Evolutionary conservation across 2,888 invertebrate genomes (phyloP).

Genomic region (Encarsia formosa): DNA sequence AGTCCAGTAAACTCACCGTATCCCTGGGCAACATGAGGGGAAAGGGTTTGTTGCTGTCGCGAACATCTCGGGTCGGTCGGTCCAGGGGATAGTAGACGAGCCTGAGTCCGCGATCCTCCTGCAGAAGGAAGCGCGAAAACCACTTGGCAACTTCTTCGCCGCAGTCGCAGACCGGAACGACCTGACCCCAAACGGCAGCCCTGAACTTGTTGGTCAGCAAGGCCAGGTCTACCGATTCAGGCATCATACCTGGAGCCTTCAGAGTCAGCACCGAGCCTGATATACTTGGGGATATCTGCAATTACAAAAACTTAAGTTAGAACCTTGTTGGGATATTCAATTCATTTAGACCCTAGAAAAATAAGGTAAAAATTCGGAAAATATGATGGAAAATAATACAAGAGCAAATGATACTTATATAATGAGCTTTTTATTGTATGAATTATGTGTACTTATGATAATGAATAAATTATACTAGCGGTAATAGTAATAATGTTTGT

Average conservation of each 20-base stretch:
- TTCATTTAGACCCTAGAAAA: no score
- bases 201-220: slow-evolving; percentile 46
- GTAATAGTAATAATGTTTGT: no score
- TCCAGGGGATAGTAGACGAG: slow-evolving; percentile 61
- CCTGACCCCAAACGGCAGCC: slow-evolving; percentile 57
- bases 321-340: no score
- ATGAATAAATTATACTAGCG: no score
- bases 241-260: slow-evolving; percentile 57
- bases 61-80: slow-evolving; percentile 42
- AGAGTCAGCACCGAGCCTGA: slow-evolving; percentile 56
- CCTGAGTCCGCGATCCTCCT: slow-evolving; percentile 54
- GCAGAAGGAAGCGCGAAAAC: slow-evolving; percentile 62
- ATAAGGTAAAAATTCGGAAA: no score
- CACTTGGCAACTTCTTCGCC: slow-evolving; percentile 69
- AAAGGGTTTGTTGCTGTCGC: slow-evolving; percentile 42
- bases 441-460: no score
- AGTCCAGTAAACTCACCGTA: slow-evolving; percentile 39
- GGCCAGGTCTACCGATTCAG: slow-evolving; percentile 55
- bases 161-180: slow-evolving; percentile 65
- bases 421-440: no score
- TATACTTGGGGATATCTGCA: slow-evolving; percentile 48
- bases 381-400: no score
- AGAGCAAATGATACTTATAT: no score
- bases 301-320: no score
- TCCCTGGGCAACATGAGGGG: slow-evolving; percentile 35